These are phyloP conservation scores for Bergia sp. DNA, from an alignment of 92 coral and sea anemone species.

Conservation along the genomic window DNA sequence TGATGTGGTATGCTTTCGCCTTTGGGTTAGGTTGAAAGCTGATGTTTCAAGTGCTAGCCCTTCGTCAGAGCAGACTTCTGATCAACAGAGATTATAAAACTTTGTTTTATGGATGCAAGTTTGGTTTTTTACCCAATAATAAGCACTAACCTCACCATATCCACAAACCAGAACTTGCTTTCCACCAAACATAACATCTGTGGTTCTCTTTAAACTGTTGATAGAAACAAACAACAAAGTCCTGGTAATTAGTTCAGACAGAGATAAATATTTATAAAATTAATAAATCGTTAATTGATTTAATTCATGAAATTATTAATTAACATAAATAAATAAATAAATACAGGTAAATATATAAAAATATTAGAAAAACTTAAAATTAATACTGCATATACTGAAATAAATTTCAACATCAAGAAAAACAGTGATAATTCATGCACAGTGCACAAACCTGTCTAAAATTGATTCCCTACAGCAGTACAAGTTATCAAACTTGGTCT, in stretches of 20 bases:
- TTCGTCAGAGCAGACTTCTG: too few species aligned
- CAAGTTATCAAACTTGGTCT: slow-evolving; percentile 99
- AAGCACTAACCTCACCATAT: slow-evolving; percentile 89
- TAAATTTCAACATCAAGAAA: neutral
- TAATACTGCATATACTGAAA: neutral
- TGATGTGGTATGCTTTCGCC: too few species aligned
- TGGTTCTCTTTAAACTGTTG: slow-evolving; percentile 93
- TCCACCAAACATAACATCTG: slow-evolving; percentile 99
- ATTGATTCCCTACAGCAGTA: slow-evolving; percentile 99
- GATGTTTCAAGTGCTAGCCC: too few species aligned
- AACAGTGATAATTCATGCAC: neutral
- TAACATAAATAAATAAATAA: neutral
- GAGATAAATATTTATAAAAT: too few species aligned
- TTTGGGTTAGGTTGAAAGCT: too few species aligned
- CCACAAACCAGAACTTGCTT: slow-evolving; percentile 99
- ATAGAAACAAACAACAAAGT: neutral
- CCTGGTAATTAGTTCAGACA: too few species aligned
- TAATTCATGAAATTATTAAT: neutral
- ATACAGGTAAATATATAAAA: neutral
- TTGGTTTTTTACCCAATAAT: too few species aligned
- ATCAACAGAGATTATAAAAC: too few species aligned
- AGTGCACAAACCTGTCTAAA: slow-evolving; percentile 86
- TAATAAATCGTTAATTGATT: too few species aligned
- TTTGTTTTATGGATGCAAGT: too few species aligned
- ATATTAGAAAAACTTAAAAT: too few species aligned